Base-by-base conservation (phyloP, 2,797 vertebrate genomes). In the Falco naumanni region DNA sequence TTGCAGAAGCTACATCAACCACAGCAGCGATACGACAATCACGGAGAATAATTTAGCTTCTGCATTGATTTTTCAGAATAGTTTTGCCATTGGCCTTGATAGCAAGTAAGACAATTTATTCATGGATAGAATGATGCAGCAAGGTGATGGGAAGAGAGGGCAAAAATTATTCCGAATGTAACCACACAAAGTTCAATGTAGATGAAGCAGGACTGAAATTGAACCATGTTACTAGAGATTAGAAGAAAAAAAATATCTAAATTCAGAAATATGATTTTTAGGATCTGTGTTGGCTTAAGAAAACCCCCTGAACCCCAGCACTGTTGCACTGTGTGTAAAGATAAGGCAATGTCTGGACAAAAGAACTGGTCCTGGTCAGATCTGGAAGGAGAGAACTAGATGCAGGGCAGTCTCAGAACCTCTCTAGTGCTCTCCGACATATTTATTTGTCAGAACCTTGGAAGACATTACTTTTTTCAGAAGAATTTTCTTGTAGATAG, bases 11-110 rank as follows among this genome's bases (percentile, higher is more conserved):
- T 22, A n/a, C 29, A 33, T 59, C 19, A 80, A 6, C 22, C 59
- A 50, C 56, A 11, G 60, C 60, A 53, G 53, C 25, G 16, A 48
- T 10, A 14, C 4, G 13, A 39, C 61, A 61, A 97, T 76, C 80
- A 97, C 87, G 96, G 97, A 97, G 16, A 96, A 89, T 33, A 97
- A 98, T 75, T 93, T 97, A 17, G 61, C 91, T 50, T 94, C 97
- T 53, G 97, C 96, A 80, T 87, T 98, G 50, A 88, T 98, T 80
- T 77, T 98, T 98, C 92, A 96, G 96, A 93, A 90, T 97, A 51
- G 78, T 98, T 39, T 97, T 98, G 10, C 97, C 97, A 13, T 71
- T 98, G 77, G 91, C 97, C 34, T 95, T 98, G 69, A 80, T 98
- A 87, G 84, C 97, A 66, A 98, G 98, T 98, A 89, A 98, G 98